Percentiles rank a stretch among this genome's conserved stretches.
Conservation (phyloP, 2,888 invertebrate genomes). For the Lottia scabra region DNA sequence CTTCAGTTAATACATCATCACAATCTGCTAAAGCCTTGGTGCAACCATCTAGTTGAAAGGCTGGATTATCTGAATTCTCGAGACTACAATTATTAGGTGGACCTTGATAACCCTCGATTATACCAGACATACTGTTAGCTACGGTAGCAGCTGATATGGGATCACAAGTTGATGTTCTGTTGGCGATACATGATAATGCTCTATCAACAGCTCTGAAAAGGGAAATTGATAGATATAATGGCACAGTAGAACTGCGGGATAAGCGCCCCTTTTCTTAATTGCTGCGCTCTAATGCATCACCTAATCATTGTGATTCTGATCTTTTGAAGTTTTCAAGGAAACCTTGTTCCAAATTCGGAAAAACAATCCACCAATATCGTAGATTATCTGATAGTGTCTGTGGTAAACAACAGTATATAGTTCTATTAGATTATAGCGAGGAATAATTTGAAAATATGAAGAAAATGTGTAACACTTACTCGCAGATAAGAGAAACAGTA, state of each 20-base stretch:
- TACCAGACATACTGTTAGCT: background rate
- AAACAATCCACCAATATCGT: too few species aligned
- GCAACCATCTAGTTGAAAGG: background rate
- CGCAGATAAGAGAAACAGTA: background rate
- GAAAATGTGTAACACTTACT: background rate
- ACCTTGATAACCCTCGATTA: background rate
- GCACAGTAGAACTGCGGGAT: too few species aligned
- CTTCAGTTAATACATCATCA: background rate
- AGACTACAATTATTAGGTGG: background rate
- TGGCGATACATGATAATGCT: background rate
- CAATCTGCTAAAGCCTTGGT: background rate
- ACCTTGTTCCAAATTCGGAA: too few species aligned
- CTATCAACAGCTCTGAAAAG: background rate
- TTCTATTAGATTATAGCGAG: too few species aligned
- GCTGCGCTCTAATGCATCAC: too few species aligned
- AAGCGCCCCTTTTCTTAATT: too few species aligned
- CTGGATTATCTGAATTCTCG: background rate
- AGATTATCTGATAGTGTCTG: too few species aligned
- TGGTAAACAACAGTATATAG: too few species aligned
- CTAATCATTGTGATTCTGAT: too few species aligned
- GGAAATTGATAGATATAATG: background rate
- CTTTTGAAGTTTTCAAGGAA: too few species aligned
- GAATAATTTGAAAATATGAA: too few species aligned
- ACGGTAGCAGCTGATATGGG: background rate
- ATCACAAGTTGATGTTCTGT: background rate